These are phyloP conservation scores for Rhynchotus rufescens DNA, from an alignment of 2,797 vertebrate genomes.

Conservation along the genomic window DNA sequence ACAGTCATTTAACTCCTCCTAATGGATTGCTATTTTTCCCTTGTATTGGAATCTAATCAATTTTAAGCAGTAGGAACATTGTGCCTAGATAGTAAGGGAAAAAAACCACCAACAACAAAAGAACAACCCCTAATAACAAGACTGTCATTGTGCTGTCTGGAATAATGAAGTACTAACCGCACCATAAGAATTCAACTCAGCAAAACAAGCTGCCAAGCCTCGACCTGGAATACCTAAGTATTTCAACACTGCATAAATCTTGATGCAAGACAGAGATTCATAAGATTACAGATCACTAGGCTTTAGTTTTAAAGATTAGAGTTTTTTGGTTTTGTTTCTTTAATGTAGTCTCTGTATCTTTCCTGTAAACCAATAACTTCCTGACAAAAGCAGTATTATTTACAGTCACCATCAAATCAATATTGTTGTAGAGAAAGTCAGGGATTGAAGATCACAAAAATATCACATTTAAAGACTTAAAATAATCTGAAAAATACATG, in stretches of 20 bases:
- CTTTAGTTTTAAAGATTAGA: neutral
- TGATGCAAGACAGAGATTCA: fast-evolving
- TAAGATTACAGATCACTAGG: neutral
- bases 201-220: neutral
- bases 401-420: neutral
- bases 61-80: neutral
- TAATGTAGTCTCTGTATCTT: neutral
- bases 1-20: neutral
- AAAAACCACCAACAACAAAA: neutral
- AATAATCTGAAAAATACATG: neutral
- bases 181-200: neutral
- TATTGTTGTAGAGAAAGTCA: neutral
- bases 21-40: neutral
- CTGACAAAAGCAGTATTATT: neutral
- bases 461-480: neutral
- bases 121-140: neutral
- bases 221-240: neutral
- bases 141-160: neutral
- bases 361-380: neutral
- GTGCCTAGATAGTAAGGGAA: neutral
- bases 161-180: neutral
- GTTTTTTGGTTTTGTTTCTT: neutral
- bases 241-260: neutral
- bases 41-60: neutral
- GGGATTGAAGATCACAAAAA: neutral